Conservation (phyloP, 2,888 invertebrate species). For the Eupithecia dodoneata region DNA sequence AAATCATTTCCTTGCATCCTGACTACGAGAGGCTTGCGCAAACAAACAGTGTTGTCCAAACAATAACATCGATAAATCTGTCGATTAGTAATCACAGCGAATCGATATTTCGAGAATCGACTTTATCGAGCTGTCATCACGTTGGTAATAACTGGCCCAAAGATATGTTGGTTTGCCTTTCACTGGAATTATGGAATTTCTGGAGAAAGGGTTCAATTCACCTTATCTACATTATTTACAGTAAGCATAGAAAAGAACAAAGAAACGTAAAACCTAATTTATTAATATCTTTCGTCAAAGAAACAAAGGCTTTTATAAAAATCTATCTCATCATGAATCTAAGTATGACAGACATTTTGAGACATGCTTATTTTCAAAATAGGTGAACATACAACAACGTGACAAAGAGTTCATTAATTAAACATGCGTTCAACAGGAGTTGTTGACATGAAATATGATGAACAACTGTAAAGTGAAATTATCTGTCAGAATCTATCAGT, state of each 20-base stretch:
- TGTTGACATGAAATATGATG: background rate
- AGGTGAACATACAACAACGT: background rate
- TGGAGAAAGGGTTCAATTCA: background rate
- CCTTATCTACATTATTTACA: background rate
- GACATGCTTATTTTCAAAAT: background rate
- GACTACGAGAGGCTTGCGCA: constrained; percentile 33
- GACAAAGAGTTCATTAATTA: background rate
- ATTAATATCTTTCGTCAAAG: background rate
- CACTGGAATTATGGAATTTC: background rate
- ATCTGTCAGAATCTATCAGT: background rate
- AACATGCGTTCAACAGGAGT: background rate
- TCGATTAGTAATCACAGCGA: constrained; percentile 40
- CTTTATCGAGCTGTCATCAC: constrained; percentile 37
- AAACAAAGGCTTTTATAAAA: background rate
- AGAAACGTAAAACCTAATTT: background rate
- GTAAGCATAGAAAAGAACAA: background rate
- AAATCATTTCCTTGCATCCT: constrained; percentile 6
- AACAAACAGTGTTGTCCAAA: constrained; percentile 52
- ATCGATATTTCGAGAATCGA: constrained; percentile 39
- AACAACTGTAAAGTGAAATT: background rate
- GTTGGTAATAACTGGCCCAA: constrained; percentile 7
- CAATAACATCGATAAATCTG: constrained; percentile 55
- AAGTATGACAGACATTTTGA: background rate
- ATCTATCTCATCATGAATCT: background rate
- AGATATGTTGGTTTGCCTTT: background rate